A percentile compares a stretch with the other conserved stretches of the same genome.
phyloP scores from a whole-genome alignment of 2,113 vertebrate genomes.

The Leucoraja erinaceus region DNA sequence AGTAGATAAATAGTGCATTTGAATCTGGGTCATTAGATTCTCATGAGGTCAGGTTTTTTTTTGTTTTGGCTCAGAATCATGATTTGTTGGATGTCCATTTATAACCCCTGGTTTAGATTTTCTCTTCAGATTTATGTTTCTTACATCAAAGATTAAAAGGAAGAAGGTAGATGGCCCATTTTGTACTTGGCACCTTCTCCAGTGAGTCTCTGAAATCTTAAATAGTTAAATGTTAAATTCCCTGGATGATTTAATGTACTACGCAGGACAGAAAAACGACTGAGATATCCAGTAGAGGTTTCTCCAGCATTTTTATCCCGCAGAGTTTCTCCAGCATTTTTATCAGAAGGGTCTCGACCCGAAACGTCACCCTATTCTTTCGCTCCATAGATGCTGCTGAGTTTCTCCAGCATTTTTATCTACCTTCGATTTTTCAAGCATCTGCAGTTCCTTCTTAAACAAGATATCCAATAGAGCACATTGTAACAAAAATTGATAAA shows the following conservation, averaged over 20 bases:
- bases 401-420: no score
- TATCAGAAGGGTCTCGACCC: no score
- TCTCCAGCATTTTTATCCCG: no score
- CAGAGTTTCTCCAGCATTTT: no score
- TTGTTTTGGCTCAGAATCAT: not conserved
- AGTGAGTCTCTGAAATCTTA: not conserved
- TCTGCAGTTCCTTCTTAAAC: no score
- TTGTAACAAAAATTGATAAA: not conserved
- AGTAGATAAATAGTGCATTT: not conserved
- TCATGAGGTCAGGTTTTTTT: not conserved
- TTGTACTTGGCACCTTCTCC: not conserved
- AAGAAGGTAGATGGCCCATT: not conserved
- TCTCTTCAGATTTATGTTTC: not conserved
- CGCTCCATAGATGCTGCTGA: no score
- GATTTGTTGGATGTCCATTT: not conserved
- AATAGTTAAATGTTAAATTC: not conserved
- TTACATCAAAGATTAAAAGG: not conserved
- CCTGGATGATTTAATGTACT: not conserved
- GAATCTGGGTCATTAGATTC: not conserved
- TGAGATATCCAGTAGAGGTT: not conserved
- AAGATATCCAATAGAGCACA: not conserved
- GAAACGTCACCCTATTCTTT: no score
- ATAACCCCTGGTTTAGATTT: not conserved
- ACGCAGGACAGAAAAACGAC: not conserved
- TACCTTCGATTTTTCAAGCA: no score